These are phyloP conservation scores for Hyppa rectilinea DNA, from an alignment of 2,888 invertebrate genomes.

Conservation along the genomic window DNA sequence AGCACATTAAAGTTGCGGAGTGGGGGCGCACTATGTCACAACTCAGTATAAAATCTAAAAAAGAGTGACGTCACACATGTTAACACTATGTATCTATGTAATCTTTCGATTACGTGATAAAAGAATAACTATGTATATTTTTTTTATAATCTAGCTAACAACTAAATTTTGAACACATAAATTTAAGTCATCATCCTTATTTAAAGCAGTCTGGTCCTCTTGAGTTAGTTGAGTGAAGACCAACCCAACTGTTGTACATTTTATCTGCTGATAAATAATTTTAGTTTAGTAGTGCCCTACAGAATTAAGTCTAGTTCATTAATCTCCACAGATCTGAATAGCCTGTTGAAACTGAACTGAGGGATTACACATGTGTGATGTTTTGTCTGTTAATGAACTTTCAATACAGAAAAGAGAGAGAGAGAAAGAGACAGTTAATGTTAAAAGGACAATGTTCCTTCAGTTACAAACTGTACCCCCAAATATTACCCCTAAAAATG, in stretches of 20 bases:
- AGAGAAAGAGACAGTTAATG: background rate
- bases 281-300: background rate
- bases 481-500: background rate
- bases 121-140: too few relatives aligned
- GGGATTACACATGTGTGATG: background rate
- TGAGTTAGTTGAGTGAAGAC: background rate
- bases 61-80: too few relatives aligned
- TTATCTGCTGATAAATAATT: background rate
- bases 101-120: too few relatives aligned
- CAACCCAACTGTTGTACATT: background rate
- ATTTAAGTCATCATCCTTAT: too few relatives aligned
- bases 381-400: background rate
- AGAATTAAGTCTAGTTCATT: background rate
- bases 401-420: background rate
- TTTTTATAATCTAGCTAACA: too few relatives aligned
- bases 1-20: too few relatives aligned
- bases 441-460: background rate
- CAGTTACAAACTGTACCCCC: background rate
- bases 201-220: background rate
- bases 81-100: too few relatives aligned
- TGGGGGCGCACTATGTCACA: too few relatives aligned
- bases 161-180: too few relatives aligned
- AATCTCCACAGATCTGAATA: constrained; percentile 1
- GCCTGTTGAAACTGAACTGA: background rate
- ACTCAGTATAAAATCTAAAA: too few relatives aligned